Evolutionary conservation across 2,888 invertebrate genomes (phyloP).

Genomic region (Melitaea athalia): DNA sequence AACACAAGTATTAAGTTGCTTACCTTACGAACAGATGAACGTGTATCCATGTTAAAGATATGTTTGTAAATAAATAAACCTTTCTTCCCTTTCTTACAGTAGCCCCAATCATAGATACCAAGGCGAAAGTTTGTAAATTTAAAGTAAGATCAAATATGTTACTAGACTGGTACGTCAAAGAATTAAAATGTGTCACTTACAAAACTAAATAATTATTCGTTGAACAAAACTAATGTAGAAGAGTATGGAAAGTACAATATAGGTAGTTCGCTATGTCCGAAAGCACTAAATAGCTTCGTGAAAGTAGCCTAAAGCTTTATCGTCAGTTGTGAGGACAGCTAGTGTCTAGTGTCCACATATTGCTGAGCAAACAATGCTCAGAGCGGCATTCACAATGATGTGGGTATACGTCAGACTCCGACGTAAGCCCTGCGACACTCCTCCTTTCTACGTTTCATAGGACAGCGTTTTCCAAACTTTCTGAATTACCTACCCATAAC

Average conservation of each 20-base stretch:
- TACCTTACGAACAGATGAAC: no score
- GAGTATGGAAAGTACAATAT: not conserved
- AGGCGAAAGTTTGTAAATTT: no score
- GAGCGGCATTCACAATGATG: constrained; percentile 28
- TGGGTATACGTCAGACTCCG: constrained; percentile 30
- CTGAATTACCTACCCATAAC: no score
- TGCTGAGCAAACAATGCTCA: constrained; percentile 28
- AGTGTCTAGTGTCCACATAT: constrained; percentile 29
- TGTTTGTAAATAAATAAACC: no score
- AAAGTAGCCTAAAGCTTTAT: constrained; percentile 22
- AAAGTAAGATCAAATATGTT: no score
- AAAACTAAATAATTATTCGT: not conserved
- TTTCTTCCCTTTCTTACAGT: no score
- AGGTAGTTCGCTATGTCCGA: not conserved
- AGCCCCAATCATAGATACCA: no score
- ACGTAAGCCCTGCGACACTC: constrained; percentile 20
- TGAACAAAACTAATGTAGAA: no score
- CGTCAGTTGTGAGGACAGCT: constrained; percentile 29
- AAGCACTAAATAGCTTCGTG: constrained; percentile 27
- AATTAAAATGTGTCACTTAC: no score
- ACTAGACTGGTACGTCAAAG: no score
- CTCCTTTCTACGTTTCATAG: not conserved
- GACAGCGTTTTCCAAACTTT: not conserved
- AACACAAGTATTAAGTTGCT: no score
- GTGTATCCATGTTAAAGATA: no score